Conservation (phyloP, 2,113 vertebrate genomes). For the Ornithorhynchus anatinus region DNA sequence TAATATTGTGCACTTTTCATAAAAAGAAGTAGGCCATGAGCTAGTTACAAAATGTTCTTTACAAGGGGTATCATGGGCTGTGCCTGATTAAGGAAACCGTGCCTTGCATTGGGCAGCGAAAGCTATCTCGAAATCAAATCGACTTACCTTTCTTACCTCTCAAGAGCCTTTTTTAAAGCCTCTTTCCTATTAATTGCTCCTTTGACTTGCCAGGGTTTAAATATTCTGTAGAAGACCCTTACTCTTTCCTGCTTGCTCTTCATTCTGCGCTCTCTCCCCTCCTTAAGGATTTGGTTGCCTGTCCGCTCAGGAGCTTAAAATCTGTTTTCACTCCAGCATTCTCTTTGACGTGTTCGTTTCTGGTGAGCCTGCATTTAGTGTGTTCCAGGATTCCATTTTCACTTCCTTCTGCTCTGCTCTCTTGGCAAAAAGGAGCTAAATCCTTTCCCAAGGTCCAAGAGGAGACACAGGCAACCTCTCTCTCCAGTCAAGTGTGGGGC, state of each 20-base stretch:
- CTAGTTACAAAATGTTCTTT: neutral
- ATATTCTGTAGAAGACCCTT: neutral
- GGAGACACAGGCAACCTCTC: neutral
- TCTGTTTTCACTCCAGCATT: neutral
- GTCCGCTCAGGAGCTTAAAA: neutral
- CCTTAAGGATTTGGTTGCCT: neutral
- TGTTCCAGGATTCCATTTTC: conserved; percentile 43
- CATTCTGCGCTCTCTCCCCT: neutral
- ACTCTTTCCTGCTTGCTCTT: neutral
- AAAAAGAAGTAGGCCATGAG: neutral
- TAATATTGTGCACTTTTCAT: neutral
- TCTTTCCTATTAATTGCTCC: neutral
- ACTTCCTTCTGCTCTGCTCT: conserved; percentile 55
- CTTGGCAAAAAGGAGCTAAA: accelerated
- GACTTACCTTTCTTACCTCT: too few relatives aligned
- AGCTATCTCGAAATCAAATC: too few relatives aligned
- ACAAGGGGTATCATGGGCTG: neutral
- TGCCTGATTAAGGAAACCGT: too few relatives aligned
- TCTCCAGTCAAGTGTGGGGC: too few relatives aligned
- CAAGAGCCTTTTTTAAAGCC: too few relatives aligned
- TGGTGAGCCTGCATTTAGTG: conserved; percentile 19
- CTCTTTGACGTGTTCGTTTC: neutral
- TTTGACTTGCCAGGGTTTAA: conserved; percentile 11
- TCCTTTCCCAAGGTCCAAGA: neutral
- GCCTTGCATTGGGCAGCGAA: too few relatives aligned